Conservation (phyloP, 2,888 invertebrate genomes). For the Phanerotoma sp. region DNA sequence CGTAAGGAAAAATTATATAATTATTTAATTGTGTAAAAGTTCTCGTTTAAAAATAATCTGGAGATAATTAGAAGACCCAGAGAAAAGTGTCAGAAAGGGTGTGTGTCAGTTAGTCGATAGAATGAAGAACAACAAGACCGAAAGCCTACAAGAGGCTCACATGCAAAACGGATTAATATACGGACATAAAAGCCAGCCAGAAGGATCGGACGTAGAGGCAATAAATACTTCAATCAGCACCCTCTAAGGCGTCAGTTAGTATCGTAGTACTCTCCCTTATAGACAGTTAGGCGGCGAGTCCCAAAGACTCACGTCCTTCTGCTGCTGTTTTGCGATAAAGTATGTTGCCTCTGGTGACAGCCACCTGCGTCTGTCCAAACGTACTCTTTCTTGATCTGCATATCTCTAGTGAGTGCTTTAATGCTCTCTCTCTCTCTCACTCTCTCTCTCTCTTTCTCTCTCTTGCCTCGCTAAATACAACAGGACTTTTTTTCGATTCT, state of each 20-base stretch:
- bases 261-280: constrained; percentile 40
- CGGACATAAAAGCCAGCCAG: constrained; percentile 41
- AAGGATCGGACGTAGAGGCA: constrained; percentile 37
- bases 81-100: neutral
- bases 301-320: constrained; percentile 50
- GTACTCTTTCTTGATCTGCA: constrained; percentile 43
- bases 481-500: constrained; percentile 2
- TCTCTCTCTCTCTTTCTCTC: constrained; percentile 36
- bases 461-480: constrained; percentile 3
- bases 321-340: constrained; percentile 44
- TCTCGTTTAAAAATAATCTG: neutral
- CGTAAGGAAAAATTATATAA: too few species aligned
- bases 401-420: constrained; percentile 39
- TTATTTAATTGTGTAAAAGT: too few species aligned
- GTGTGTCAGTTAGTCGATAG: constrained; percentile 3
- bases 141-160: constrained; percentile 17
- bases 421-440: constrained; percentile 42
- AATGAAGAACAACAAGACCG: constrained; percentile 1
- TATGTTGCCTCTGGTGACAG: constrained; percentile 52
- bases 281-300: constrained; percentile 50
- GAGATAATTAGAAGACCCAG: constrained; percentile 10
- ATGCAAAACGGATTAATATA: constrained; percentile 55
- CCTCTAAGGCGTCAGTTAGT: constrained; percentile 56
- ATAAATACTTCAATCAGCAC: constrained; percentile 57
- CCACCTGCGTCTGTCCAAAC: constrained; percentile 50